Percentiles rank a stretch among this genome's conserved stretches.
phyloP scores from a whole-genome alignment of 2,797 vertebrate genomes.

The Natrix natrix region DNA sequence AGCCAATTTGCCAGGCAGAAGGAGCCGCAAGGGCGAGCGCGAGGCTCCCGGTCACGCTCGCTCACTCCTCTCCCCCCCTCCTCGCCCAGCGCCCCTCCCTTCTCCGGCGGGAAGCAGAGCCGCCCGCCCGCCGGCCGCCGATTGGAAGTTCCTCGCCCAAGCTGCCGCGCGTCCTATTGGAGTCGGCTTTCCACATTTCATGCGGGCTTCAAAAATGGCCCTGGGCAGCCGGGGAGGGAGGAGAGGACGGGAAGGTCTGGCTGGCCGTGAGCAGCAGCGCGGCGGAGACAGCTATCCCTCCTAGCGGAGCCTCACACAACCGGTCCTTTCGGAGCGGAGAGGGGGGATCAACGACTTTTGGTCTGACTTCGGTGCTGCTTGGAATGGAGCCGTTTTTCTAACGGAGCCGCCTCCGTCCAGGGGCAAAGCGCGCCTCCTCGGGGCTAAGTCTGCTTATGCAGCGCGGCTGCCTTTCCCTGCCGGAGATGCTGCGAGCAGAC shows the following conservation, averaged over 20 bases:
- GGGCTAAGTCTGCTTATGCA: background rate
- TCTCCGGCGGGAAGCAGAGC: background rate
- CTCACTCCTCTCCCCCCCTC: too few species aligned
- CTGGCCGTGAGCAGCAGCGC: background rate
- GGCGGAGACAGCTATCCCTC: slow-evolving; percentile 24
- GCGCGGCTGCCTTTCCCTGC: background rate
- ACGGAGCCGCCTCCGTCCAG: background rate
- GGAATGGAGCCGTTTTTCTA: background rate
- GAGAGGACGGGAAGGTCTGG: slow-evolving; percentile 5
- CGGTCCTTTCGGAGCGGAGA: background rate
- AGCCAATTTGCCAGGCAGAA: too few species aligned
- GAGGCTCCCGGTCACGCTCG: background rate
- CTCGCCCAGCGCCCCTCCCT: background rate
- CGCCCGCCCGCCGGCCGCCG: slow-evolving; percentile 3
- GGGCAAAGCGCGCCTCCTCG: background rate
- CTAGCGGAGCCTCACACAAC: background rate
- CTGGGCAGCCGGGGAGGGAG: slow-evolving; percentile 24
- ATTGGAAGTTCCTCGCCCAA: slow-evolving; percentile 34
- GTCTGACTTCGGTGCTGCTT: background rate
- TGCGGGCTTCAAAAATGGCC: slow-evolving; percentile 35
- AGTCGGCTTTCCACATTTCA: slow-evolving; percentile 37
- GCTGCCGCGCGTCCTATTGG: slow-evolving; percentile 49
- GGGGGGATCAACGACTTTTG: background rate
- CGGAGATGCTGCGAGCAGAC: background rate
- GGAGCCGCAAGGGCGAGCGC: background rate